Evolutionary conservation across 2,797 vertebrate species (phyloP).

Genomic region (Xiphorhynchus erythropygius): DNA sequence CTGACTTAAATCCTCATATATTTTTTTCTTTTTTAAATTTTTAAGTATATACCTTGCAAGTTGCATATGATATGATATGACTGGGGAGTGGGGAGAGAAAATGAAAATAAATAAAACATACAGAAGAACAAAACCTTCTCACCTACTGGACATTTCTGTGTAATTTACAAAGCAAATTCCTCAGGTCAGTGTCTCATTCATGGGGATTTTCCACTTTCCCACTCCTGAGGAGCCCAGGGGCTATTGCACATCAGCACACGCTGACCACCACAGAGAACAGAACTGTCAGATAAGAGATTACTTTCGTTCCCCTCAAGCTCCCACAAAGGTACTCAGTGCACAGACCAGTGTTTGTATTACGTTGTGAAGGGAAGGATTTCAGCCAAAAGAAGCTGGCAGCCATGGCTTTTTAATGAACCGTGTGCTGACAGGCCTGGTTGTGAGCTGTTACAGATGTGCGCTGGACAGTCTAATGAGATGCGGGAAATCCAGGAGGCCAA

Average conservation of each 20-base stretch:
- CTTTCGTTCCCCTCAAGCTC: not conserved
- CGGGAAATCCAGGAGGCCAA: not conserved
- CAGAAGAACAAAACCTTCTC: not conserved
- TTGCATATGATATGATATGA: not conserved
- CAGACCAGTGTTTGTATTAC: not conserved
- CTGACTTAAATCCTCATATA: not conserved
- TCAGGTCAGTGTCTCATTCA: not conserved
- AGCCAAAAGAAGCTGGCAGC: conserved; percentile 31
- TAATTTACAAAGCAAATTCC: not conserved
- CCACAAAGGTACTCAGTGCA: not conserved
- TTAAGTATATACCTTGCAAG: not conserved
- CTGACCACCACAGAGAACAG: not conserved
- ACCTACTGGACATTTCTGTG: not conserved
- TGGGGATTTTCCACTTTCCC: conserved; percentile 28
- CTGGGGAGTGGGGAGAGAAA: not conserved
- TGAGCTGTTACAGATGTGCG: conserved; percentile 53
- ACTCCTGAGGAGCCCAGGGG: not conserved
- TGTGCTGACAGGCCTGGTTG: conserved; percentile 21
- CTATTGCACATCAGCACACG: not conserved
- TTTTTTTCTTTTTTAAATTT: not conserved
- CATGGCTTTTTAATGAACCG: not conserved
- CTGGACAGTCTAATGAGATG: not conserved
- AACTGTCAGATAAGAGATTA: not conserved
- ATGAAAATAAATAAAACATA: not conserved
- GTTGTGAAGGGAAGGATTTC: not conserved